Base-by-base conservation (phyloP, 2,888 invertebrate genomes). In the Caenorhabditis sp. region DNA sequence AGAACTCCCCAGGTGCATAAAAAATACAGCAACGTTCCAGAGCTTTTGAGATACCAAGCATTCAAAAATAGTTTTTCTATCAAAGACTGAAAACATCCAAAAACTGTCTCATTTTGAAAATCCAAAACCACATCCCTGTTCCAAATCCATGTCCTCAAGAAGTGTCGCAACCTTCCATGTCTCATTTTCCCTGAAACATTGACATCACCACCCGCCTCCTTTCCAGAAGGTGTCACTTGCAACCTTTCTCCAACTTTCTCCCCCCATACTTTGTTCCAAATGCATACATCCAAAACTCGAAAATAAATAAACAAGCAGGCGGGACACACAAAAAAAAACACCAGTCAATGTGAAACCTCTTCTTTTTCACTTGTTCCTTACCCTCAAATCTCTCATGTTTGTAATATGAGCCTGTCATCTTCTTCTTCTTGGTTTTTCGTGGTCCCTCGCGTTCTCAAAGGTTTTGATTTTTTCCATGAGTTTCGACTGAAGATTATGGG, bases 321-420 rank as follows among this genome's bases (percentile, higher is more conserved):
- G n/a, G n/a, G n/a, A n/a, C n/a, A n/a, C n/a, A n/a, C 24, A 41
- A 22, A 26, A 44, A 24, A 16, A 63, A 63, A 49, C 12, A 16
- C n/a, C n/a, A 14, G 44, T 16, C 44, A 63, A 44, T 26, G 24
- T 63, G 24, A 44, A 63, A 63, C 44, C 22, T 26, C 5, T 54
- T 26, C 12, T 12, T 26, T 54, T 26, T 26, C 38, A 61, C 47
- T 31, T 31, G 58, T 44, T 24, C 63, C 63, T 24, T 41, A n/a
- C n/a, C n/a, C n/a, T 76, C 56, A 79, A 79, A 64, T 64, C 28
- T 79, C 70, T 79, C 79, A 79, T 79, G 79, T 64, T 79, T 79
- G 79, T 64, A 79, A 70, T 70, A 79, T 79, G 79, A 79, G 70
- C 70, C 38, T 79, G 79, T 72, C 79, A 64, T 70, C 35, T 28